These are phyloP conservation scores for Sebastolobus altivelis DNA, from an alignment of 2,797 vertebrate species.

Conservation along the genomic window DNA sequence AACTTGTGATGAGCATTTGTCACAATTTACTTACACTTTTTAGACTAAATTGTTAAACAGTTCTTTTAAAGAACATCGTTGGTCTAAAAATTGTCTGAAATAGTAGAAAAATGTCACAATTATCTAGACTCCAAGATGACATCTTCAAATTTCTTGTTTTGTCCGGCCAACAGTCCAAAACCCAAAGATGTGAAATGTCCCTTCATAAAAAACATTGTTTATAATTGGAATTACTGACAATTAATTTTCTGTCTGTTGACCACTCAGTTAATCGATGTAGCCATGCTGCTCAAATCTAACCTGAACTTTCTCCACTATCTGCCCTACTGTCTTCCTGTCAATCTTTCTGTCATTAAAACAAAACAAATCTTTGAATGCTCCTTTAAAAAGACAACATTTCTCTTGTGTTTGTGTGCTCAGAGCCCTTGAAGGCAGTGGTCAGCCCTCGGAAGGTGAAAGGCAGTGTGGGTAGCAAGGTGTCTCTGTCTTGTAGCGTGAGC, in stretches of 20 bases:
- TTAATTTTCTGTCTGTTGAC: neutral
- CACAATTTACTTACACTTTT: no score
- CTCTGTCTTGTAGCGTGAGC: conserved; percentile 94
- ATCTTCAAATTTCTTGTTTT: neutral
- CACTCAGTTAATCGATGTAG: neutral
- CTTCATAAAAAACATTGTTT: neutral
- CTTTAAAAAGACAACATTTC: neutral
- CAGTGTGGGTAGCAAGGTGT: conserved; percentile 97
- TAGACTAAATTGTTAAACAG: no score
- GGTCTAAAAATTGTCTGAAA: no score
- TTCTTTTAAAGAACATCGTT: neutral
- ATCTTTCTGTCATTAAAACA: neutral
- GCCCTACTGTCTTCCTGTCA: neutral
- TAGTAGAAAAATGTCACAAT: neutral
- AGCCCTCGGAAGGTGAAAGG: conserved; percentile 97
- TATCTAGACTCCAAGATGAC: neutral
- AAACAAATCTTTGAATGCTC: neutral
- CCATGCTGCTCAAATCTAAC: neutral
- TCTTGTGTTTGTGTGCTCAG: conserved; percentile 76
- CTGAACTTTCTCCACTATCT: neutral
- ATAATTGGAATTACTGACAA: no score
- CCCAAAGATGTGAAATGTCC: neutral
- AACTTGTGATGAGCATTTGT: neutral
- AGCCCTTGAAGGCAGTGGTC: conserved; percentile 94
- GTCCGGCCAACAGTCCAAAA: neutral